phyloP scores from a whole-genome alignment of 1,140 invertebrate genomes.

The Manduca sexta region DNA sequence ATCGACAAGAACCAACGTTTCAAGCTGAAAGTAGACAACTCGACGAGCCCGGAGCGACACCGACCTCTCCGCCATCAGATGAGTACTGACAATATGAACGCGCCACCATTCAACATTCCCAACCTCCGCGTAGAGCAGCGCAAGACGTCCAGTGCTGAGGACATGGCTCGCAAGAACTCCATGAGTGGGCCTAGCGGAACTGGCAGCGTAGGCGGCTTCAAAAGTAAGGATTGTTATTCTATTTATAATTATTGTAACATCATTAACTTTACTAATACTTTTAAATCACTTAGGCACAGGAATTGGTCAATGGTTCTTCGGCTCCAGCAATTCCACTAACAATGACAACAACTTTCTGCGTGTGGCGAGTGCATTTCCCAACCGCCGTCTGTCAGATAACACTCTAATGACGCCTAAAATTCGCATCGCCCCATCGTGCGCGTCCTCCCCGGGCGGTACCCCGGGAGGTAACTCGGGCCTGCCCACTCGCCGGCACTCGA shows the following conservation, averaged over 20 bases:
- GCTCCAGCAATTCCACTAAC: conserved; percentile 49
- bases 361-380: conserved; percentile 83
- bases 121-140: conserved; percentile 88
- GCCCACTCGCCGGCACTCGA: conserved; percentile 89
- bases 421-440: conserved; percentile 87
- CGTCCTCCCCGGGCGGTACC: conserved; percentile 88
- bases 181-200: conserved; percentile 56
- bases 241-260: background rate
- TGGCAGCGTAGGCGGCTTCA: conserved; percentile 37
- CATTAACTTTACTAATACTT: conserved; percentile 2
- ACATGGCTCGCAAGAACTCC: conserved; percentile 90
- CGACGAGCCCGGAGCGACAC: conserved; percentile 85
- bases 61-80: conserved; percentile 85
- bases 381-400: conserved; percentile 91
- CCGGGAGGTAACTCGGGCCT: conserved; percentile 81
- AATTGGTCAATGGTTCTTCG: conserved; percentile 80
- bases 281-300: conserved; percentile 33
- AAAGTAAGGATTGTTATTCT: conserved; percentile 24
- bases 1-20: conserved; percentile 92
- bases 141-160: conserved; percentile 90
- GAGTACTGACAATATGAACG: conserved; percentile 90
- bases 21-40: conserved; percentile 87
- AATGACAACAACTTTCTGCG: conserved; percentile 88
- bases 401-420: conserved; percentile 93
- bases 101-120: conserved; percentile 88